Percentiles rank a stretch among this genome's conserved stretches.
These are phyloP conservation scores for Alentia gelatinosa DNA, from an alignment of 2,888 invertebrate genomes.

Conservation along the genomic window DNA sequence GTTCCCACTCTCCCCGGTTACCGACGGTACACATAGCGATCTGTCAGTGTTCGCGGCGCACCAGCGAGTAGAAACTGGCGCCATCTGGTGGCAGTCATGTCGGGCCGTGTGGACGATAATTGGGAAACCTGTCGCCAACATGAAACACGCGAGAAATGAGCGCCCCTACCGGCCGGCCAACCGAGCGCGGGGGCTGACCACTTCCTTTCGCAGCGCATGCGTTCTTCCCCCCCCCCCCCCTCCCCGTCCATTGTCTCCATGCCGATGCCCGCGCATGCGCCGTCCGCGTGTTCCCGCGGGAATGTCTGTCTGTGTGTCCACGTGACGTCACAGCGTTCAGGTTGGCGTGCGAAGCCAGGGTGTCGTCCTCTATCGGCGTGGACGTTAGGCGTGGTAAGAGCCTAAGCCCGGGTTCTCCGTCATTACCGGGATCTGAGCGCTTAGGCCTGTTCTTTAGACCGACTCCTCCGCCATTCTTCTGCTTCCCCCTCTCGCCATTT, in stretches of 20 bases:
- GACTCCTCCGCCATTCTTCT: too few species aligned
- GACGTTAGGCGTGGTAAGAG: not conserved
- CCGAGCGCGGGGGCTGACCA: not conserved
- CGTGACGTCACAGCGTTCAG: not conserved
- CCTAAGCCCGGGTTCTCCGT: too few species aligned
- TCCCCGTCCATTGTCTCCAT: too few species aligned
- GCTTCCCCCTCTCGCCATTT: too few species aligned
- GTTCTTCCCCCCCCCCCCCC: not conserved
- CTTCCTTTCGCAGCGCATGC: not conserved
- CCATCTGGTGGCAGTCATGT: slow-evolving; percentile 22
- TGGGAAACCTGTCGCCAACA: not conserved
- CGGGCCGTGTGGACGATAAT: not conserved
- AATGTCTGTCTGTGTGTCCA: not conserved
- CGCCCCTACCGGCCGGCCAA: not conserved
- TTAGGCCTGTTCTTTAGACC: too few species aligned
- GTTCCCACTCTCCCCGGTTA: too few species aligned
- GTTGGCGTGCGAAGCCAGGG: not conserved
- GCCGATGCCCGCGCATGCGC: too few species aligned
- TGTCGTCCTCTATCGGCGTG: not conserved
- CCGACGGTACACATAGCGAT: not conserved
- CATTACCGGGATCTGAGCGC: too few species aligned
- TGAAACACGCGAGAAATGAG: slow-evolving; percentile 28
- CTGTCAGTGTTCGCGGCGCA: not conserved
- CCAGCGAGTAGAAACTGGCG: not conserved
- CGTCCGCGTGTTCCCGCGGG: too few species aligned